Conservation (phyloP, 2,113 vertebrate genomes). For the Pelodiscus sinensis region DNA sequence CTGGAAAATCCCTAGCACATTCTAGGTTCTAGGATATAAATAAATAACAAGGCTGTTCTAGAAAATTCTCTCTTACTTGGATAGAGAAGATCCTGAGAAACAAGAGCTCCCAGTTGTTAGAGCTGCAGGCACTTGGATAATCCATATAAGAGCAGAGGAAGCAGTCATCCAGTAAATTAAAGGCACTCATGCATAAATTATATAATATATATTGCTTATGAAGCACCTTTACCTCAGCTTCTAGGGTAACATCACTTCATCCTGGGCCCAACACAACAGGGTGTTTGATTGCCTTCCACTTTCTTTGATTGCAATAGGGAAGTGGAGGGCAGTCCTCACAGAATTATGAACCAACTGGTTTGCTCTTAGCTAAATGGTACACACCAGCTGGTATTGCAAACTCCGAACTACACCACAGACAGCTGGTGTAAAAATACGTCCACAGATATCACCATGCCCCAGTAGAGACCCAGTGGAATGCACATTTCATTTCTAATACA, state of each 20-base stretch:
- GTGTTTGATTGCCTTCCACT: neutral
- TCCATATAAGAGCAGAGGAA: neutral
- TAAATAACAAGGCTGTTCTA: neutral
- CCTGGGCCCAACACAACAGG: neutral
- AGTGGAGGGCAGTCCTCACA: neutral
- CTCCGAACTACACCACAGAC: neutral
- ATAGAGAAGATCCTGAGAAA: neutral
- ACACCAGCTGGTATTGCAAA: rapidly evolving
- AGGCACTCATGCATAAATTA: neutral
- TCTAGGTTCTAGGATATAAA: neutral
- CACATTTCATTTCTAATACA: neutral
- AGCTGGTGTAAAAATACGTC: neutral
- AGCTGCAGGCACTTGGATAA: neutral
- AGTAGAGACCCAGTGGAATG: neutral
- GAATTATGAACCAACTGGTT: neutral
- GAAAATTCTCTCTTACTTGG: neutral
- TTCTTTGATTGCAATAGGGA: neutral
- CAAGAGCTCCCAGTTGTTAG: neutral
- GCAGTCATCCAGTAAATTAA: neutral
- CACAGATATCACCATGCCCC: neutral
- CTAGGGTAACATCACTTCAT: rapidly evolving
- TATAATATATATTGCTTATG: neutral
- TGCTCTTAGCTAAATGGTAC: neutral
- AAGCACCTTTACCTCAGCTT: neutral
- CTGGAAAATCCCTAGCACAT: neutral